Percentiles rank a stretch among this genome's conserved stretches.
These are phyloP conservation scores for Corythornis leucogaster DNA, from an alignment of 2,797 vertebrate species.

Conservation along the genomic window DNA sequence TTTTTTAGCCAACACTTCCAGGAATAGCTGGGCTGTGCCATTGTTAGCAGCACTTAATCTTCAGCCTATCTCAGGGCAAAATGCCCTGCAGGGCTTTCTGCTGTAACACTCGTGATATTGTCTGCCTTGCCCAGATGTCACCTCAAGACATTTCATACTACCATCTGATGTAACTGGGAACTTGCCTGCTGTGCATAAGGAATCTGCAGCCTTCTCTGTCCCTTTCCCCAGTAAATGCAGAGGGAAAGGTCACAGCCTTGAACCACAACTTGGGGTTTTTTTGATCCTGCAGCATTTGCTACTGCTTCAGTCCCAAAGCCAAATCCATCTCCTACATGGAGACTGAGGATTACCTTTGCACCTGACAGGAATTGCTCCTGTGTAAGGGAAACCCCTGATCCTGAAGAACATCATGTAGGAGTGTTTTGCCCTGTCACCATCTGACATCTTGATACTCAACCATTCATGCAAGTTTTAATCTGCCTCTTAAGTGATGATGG, in stretches of 20 bases:
- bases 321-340: neutral
- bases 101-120: neutral
- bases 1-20: constrained; percentile 38
- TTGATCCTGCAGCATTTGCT: neutral
- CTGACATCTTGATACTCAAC: neutral
- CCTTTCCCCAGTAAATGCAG: neutral
- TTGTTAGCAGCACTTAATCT: constrained; percentile 30
- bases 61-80: constrained; percentile 25
- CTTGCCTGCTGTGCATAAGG: neutral
- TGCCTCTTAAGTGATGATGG: neutral
- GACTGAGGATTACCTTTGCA: neutral
- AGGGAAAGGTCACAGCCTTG: neutral
- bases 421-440: neutral
- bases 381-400: neutral
- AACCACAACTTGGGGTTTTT: neutral
- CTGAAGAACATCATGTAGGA: neutral
- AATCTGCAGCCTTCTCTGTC: neutral
- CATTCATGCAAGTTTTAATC: neutral
- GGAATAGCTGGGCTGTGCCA: constrained; percentile 23
- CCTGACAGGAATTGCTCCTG: neutral
- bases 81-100: constrained; percentile 1
- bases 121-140: constrained; percentile 20
- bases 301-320: neutral
- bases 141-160: neutral
- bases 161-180: neutral